Percentiles rank a stretch among this genome's conserved stretches.
Evolutionary conservation across 2,113 vertebrate species (phyloP).

Genomic region (Nyctereutes procyonoides): DNA sequence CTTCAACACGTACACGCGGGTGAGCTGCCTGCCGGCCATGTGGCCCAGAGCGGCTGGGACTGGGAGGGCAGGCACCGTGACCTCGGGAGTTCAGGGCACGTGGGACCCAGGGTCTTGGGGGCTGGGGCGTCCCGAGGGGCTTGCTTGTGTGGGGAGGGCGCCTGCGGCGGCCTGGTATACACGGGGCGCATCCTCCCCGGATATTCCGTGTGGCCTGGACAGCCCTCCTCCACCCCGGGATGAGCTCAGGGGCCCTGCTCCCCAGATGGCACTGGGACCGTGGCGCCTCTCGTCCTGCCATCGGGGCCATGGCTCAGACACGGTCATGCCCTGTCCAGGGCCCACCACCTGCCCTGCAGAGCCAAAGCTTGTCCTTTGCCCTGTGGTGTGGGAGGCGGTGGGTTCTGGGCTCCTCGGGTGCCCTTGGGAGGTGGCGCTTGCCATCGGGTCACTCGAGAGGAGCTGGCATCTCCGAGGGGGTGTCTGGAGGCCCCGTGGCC

Average conservation of each 20-base stretch:
- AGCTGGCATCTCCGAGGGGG: neutral
- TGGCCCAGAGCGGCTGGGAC: neutral
- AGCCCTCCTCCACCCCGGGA: accelerated
- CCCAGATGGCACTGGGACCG: neutral
- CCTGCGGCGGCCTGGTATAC: accelerated
- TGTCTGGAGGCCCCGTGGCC: neutral
- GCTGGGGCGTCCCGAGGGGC: accelerated
- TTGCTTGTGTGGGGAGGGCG: neutral
- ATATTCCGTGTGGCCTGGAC: too few species aligned
- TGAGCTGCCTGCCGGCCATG: constrained; percentile 77
- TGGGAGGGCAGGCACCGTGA: neutral
- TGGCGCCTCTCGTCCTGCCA: accelerated
- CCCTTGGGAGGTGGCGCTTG: neutral
- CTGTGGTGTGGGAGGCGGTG: neutral
- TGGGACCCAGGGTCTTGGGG: neutral
- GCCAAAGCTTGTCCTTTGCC: neutral
- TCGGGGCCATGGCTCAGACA: neutral
- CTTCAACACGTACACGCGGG: constrained; percentile 96
- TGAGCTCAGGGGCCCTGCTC: neutral
- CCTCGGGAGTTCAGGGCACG: neutral
- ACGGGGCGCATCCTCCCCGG: neutral
- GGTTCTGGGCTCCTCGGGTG: accelerated
- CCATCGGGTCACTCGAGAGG: accelerated
- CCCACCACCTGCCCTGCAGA: accelerated
- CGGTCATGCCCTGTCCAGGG: neutral